Conservation (phyloP, 2,113 vertebrate species). For the Mixornis gularis region DNA sequence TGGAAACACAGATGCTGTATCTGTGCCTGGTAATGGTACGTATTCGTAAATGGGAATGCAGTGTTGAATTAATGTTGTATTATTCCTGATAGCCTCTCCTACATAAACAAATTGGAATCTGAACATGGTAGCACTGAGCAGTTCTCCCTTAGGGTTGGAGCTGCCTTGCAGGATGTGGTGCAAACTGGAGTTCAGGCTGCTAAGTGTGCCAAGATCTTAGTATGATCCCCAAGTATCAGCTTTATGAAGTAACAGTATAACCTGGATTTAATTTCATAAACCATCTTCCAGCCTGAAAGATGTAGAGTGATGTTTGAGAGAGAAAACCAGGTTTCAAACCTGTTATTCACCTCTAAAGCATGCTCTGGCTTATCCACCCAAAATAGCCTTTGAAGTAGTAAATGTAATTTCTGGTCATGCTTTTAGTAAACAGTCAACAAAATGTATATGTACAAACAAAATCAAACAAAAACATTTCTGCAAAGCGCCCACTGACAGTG, state of each 20-base stretch:
- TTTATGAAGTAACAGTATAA: background rate
- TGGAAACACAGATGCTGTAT: background rate
- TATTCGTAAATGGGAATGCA: background rate
- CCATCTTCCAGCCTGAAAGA: background rate
- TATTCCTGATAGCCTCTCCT: background rate
- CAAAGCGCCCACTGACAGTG: background rate
- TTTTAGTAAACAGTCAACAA: background rate
- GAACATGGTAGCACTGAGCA: accelerated
- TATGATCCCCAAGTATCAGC: background rate
- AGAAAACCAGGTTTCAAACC: background rate
- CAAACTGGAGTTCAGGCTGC: background rate
- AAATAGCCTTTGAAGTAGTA: background rate
- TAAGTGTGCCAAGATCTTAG: background rate
- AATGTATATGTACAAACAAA: background rate
- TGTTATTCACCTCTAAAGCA: background rate
- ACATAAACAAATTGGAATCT: background rate
- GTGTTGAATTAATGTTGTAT: background rate
- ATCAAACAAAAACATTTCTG: background rate
- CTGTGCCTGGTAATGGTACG: background rate
- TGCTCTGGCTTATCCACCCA: background rate
- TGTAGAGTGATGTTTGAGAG: background rate
- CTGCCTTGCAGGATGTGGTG: background rate
- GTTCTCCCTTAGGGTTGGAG: background rate
- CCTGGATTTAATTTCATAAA: background rate
- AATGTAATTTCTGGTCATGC: background rate